A percentile compares a stretch with the other conserved stretches of the same genome.
These are phyloP conservation scores for Enteromius treurensis DNA, from an alignment of 2,797 vertebrate species.

Conservation along the genomic window DNA sequence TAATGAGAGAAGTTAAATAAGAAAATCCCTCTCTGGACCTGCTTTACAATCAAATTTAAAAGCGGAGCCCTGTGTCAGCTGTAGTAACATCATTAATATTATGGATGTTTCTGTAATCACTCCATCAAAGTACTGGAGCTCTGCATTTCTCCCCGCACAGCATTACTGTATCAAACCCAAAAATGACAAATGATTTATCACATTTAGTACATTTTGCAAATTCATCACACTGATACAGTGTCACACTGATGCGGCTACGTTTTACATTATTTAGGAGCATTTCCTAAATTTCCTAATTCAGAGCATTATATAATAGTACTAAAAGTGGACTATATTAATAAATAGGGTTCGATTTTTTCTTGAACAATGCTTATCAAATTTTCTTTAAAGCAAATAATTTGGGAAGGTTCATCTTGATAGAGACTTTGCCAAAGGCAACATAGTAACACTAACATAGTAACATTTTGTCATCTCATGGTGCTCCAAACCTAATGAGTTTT, in stretches of 20 bases:
- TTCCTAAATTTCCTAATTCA: too few relatives aligned
- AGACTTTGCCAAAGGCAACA: background rate
- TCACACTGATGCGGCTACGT: background rate
- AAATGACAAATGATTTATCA: slow-evolving; percentile 34
- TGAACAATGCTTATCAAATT: background rate
- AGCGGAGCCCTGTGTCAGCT: slow-evolving; percentile 26
- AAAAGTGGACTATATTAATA: slow-evolving; percentile 8
- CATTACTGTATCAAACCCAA: slow-evolving; percentile 24
- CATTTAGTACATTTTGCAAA: slow-evolving; percentile 22
- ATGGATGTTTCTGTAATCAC: slow-evolving; percentile 47
- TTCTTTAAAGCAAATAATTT: background rate
- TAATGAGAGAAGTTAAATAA: slow-evolving; percentile 48
- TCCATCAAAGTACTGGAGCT: slow-evolving; percentile 21
- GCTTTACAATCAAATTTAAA: slow-evolving; percentile 41
- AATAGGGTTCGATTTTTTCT: background rate
- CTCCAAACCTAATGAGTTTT: background rate
- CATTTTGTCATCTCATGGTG: background rate
- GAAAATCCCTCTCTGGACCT: slow-evolving; percentile 40
- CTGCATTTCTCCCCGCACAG: background rate
- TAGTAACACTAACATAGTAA: background rate
- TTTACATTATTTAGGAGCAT: slow-evolving; percentile 35
- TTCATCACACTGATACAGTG: slow-evolving; percentile 21
- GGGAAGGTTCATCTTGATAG: background rate
- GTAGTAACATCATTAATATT: slow-evolving; percentile 47
- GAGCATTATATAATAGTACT: background rate